Evolutionary conservation across 2,797 vertebrate genomes (phyloP).

Genomic region (Scleropages formosus): DNA sequence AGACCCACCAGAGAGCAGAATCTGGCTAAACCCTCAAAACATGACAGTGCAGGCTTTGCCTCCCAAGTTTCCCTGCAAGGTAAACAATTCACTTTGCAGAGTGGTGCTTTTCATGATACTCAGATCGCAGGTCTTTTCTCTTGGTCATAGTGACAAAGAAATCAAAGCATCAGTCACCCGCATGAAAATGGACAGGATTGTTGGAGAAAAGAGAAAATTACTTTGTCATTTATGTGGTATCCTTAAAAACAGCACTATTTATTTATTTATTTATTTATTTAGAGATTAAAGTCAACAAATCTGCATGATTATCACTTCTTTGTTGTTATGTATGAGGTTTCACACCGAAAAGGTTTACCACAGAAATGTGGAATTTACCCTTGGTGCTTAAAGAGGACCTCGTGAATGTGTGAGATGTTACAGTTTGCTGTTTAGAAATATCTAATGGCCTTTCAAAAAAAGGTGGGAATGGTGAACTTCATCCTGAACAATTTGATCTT

Average conservation of each 20-base stretch:
- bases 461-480: not conserved
- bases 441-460: not conserved
- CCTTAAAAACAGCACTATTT: too few relatives aligned
- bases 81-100: conserved; percentile 46
- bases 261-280: too few relatives aligned
- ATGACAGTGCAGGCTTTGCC: conserved; percentile 26
- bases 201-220: not conserved
- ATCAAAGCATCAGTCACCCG: not conserved
- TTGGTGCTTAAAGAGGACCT: not conserved
- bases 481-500: not conserved
- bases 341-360: not conserved
- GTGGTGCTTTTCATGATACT: conserved; percentile 30
- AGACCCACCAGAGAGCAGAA: conserved; percentile 5
- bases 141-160: not conserved
- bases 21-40: conserved; percentile 26
- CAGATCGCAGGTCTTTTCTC: not conserved
- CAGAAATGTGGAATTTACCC: not conserved
- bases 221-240: conserved; percentile 10
- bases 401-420: not conserved
- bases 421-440: not conserved
- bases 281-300: not conserved
- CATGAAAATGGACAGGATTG: not conserved
- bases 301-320: not conserved
- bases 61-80: conserved; percentile 35
- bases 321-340: not conserved